Conservation (phyloP, 2,113 vertebrate species). For the Calyptomena viridis region DNA sequence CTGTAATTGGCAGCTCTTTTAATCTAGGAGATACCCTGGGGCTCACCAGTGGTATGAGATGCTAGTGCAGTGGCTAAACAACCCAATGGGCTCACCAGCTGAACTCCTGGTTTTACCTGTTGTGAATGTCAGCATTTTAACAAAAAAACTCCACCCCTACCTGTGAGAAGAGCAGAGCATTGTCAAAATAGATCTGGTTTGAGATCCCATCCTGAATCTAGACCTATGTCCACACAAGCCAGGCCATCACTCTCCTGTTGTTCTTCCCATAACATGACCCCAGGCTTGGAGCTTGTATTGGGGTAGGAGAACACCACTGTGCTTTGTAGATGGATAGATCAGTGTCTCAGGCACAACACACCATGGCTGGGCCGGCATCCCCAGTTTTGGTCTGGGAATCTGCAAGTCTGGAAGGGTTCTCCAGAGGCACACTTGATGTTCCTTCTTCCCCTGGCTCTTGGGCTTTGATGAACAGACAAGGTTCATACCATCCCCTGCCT, state of each 20-base stretch:
- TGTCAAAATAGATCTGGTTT: not conserved
- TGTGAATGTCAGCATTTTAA: not conserved
- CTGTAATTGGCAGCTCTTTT: not conserved
- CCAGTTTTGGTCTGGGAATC: not conserved
- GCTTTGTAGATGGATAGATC: not conserved
- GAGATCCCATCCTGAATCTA: not conserved
- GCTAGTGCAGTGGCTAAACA: not conserved
- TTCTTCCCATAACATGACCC: not conserved
- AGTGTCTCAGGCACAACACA: not conserved
- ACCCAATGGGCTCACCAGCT: not conserved
- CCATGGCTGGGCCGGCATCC: accelerated
- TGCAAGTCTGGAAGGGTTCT: not conserved
- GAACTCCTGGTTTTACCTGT: not conserved
- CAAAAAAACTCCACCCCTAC: accelerated
- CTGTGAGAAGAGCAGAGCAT: not conserved
- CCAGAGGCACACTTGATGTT: not conserved
- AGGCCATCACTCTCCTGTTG: not conserved
- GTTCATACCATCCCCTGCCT: not conserved
- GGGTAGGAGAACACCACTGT: not conserved
- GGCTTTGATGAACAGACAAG: not conserved
- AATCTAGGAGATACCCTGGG: not conserved
- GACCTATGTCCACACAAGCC: not conserved
- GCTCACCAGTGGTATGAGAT: not conserved
- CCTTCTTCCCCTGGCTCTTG: not conserved
- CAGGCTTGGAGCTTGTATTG: not conserved